These are phyloP conservation scores for Ormia ochracea DNA, from an alignment of 2,888 invertebrate species.

Conservation along the genomic window DNA sequence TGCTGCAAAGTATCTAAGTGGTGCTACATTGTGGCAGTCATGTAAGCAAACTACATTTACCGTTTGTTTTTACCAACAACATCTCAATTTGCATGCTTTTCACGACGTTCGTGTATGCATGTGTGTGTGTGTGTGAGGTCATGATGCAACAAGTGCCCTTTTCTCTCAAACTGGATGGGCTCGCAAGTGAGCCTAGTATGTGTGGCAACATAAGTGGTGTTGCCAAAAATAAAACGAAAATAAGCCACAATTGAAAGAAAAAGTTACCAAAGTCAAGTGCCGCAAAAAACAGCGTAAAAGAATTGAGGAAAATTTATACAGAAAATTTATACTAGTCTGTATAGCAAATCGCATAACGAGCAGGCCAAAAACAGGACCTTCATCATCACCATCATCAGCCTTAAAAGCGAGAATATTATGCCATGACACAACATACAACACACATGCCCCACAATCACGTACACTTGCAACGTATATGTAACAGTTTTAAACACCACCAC, in stretches of 20 bases:
- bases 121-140: background rate
- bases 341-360: constrained; percentile 54
- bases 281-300: constrained; percentile 42
- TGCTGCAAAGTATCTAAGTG: background rate
- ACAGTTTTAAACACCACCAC: constrained; percentile 34
- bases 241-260: constrained; percentile 38
- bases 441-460: background rate
- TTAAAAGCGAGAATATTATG: background rate
- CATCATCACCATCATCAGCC: constrained; percentile 10
- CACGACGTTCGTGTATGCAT: background rate
- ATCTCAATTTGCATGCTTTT: background rate
- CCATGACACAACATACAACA: constrained; percentile 33
- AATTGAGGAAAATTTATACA: constrained; percentile 8
- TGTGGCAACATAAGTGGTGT: constrained; percentile 29
- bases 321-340: constrained; percentile 24
- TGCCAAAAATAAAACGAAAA: constrained; percentile 58
- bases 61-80: background rate
- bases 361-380: constrained; percentile 37
- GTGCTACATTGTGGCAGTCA: background rate
- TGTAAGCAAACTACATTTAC: constrained; percentile 4
- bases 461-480: constrained; percentile 7
- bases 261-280: constrained; percentile 62
- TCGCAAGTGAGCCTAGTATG: background rate
- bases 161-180: background rate
- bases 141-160: constrained; percentile 52